A percentile compares a stretch with the other conserved stretches of the same genome.
phyloP scores from a whole-genome alignment of 2,113 vertebrate genomes.

The Sander lucioperca region DNA sequence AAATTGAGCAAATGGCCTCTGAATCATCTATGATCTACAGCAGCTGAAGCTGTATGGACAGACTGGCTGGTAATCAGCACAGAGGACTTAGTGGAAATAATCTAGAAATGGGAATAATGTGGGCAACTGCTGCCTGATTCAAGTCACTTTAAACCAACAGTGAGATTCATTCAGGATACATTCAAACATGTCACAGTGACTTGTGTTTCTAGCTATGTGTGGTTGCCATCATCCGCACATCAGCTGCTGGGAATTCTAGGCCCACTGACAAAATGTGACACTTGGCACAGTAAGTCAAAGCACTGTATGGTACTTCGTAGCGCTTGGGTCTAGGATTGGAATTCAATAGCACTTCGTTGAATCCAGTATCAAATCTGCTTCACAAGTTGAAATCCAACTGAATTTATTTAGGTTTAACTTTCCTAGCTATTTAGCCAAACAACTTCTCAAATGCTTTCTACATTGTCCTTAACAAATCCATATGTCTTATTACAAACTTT shows the following conservation, averaged over 20 bases:
- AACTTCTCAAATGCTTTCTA: background rate
- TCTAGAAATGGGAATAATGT: constrained; percentile 31
- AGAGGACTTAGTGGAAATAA: constrained; percentile 17
- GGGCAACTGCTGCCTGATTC: constrained; percentile 23
- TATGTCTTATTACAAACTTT: background rate
- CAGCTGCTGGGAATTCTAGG: constrained; percentile 67
- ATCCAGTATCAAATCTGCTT: background rate
- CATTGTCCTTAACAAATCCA: background rate
- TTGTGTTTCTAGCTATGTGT: constrained; percentile 63
- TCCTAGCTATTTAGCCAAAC: background rate
- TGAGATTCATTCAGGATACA: constrained; percentile 29
- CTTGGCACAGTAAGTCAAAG: constrained; percentile 47
- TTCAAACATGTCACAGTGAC: constrained; percentile 49
- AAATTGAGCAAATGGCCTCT: constrained; percentile 14
- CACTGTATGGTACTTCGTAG: constrained; percentile 8
- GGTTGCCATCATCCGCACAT: constrained; percentile 49
- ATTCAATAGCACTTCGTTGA: background rate
- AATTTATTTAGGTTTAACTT: background rate
- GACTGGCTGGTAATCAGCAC: constrained; percentile 7
- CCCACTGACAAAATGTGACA: constrained; percentile 63
- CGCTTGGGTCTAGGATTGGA: background rate
- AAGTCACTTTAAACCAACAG: constrained; percentile 28
- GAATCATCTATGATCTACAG: constrained; percentile 17
- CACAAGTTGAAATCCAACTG: background rate
- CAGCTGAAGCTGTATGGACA: background rate